Evolutionary conservation across 2,113 vertebrate genomes (phyloP).

Genomic region (Gymnorhina tibicen): DNA sequence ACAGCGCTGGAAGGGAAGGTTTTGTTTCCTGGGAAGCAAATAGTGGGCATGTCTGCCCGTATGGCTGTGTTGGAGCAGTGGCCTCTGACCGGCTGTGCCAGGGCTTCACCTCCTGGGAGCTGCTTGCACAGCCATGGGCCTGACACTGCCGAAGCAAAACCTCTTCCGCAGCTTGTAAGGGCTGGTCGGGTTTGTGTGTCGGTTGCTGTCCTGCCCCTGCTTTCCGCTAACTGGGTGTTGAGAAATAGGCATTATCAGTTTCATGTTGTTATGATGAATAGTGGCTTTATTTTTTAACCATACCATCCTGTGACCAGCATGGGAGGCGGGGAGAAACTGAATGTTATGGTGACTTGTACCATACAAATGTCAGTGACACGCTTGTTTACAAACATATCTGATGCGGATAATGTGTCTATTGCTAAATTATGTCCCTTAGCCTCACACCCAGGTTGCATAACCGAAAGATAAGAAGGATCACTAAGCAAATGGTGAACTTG

Average conservation of each 20-base stretch:
- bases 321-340: neutral
- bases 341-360: neutral
- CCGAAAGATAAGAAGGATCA: neutral
- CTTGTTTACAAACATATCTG: neutral
- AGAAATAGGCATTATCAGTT: neutral
- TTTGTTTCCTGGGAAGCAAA: neutral
- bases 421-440: neutral
- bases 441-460: neutral
- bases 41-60: accelerated
- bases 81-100: neutral
- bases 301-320: neutral
- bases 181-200: neutral
- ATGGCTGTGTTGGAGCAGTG: neutral
- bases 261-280: neutral
- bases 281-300: neutral
- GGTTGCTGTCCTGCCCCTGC: neutral
- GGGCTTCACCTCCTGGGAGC: neutral
- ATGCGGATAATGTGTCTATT: neutral
- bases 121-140: accelerated
- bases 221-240: neutral
- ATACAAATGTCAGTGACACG: neutral
- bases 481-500: neutral
- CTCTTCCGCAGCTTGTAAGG: neutral
- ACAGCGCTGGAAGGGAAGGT: neutral
- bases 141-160: neutral